Evolutionary conservation across 1,140 invertebrate species (phyloP), one percentile per base, ranked within the genome.

Genomic region (Andrena cerasifolii): DNA sequence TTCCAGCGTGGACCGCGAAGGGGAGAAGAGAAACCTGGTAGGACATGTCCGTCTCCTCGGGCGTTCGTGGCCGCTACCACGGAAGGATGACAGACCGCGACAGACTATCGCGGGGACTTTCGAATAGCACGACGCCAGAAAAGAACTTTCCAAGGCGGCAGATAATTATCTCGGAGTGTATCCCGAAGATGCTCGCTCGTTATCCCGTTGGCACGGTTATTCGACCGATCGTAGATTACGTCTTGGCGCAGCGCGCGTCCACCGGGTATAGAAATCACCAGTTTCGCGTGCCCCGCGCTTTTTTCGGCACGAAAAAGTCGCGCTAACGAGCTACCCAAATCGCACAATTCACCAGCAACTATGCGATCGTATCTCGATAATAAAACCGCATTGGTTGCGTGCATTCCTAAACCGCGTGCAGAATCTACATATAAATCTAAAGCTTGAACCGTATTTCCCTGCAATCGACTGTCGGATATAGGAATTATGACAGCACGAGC

Each of bases 151-250:
- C 59, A 63, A n/a, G n/a, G n/a, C n/a, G 24, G 18, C 26, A 49
- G 33, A 73, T 49, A 31, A 63, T 74, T 54, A 54, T 74, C 49
- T 26, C 33, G 6, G 45, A 1, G 40, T 47, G 21, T 66, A 36
- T 58, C 40, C 43, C 45, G 56, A 51, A 53, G 63, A 67, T 68
- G 63, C 43, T 45, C 63, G 51, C 24, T 75, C 53, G 73, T 67
- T 67, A 56, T 56, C 40, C 18, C 6, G 14, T 66, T 58, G 73
- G 51, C 40, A 58, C 36, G 40, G 40, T 67, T 67, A 36, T 67
- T 75, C 63, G 28, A 56, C 26, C 73, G 63, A 75, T 67, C 73
- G 73, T 67, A 68, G 73, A 75, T 67, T 49, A 58, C 40, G 40
- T 33, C n/a, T 28, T 31, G 59, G 31, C 33, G 18, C 26, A 47